Evolutionary conservation across 2,888 invertebrate genomes (phyloP).

Genomic region (Lasioglossum marginatum): DNA sequence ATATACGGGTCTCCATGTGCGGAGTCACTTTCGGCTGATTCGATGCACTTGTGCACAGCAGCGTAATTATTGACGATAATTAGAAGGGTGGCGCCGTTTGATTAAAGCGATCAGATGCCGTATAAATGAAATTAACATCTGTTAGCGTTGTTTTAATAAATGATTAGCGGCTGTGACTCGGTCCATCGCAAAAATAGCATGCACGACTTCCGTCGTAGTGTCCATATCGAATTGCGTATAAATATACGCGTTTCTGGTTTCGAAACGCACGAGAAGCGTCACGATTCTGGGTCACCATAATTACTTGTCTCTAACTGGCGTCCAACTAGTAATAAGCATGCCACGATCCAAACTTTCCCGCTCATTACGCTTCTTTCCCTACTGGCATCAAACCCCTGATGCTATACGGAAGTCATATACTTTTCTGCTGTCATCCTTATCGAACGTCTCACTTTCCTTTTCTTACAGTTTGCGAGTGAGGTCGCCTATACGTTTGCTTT

Average conservation of each 20-base stretch:
- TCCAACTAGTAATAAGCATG: neutral
- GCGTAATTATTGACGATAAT: neutral
- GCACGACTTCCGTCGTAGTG: neutral
- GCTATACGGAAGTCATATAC: neutral
- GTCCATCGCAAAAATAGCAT: neutral
- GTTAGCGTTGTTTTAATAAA: neutral
- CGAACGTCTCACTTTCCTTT: neutral
- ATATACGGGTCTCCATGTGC: slow-evolving; percentile 19
- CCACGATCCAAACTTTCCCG: neutral
- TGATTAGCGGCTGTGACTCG: neutral
- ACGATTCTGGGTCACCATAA: slow-evolving; percentile 33
- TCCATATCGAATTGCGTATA: slow-evolving; percentile 14
- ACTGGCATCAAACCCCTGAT: neutral
- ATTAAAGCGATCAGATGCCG: neutral
- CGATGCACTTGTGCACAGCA: neutral
- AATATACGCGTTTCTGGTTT: slow-evolving; percentile 4
- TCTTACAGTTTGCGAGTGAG: neutral
- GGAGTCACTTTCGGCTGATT: slow-evolving; percentile 6
- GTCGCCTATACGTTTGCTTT: neutral
- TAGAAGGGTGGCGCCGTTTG: neutral
- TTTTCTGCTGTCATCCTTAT: neutral
- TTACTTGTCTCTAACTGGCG: slow-evolving; percentile 8
- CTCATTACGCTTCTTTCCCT: neutral
- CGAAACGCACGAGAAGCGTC: slow-evolving; percentile 11
- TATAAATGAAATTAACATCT: neutral